Evolutionary conservation across 2,113 vertebrate genomes (phyloP).

Genomic region (Peromyscus polionotus): DNA sequence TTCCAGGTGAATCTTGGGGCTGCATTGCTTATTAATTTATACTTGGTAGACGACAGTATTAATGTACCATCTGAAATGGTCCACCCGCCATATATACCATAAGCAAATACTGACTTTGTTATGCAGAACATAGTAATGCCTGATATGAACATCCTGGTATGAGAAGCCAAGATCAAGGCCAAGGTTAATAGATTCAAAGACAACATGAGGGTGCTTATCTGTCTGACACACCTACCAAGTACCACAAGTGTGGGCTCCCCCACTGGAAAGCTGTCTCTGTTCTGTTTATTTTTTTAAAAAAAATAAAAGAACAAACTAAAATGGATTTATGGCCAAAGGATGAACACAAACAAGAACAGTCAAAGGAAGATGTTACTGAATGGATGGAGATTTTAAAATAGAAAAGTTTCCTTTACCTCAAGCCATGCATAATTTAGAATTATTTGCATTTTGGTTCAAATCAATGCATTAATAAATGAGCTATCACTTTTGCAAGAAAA

Average conservation of each 20-base stretch:
- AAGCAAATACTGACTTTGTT: neutral
- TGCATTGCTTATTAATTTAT: neutral
- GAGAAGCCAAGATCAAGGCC: neutral
- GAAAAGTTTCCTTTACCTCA: slow-evolving; percentile 30
- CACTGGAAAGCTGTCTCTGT: neutral
- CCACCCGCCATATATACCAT: neutral
- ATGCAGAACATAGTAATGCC: neutral
- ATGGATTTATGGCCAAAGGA: neutral
- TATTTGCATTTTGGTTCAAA: slow-evolving; percentile 60
- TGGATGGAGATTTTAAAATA: slow-evolving; percentile 60
- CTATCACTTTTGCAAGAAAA: neutral
- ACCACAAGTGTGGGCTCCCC: neutral
- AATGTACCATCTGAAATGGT: neutral
- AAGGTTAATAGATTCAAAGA: slow-evolving; percentile 9
- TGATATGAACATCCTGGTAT: neutral
- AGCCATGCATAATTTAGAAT: neutral
- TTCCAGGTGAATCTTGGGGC: neutral
- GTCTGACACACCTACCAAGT: neutral
- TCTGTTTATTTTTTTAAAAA: neutral
- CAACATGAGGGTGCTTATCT: fast-evolving
- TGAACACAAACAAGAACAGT: neutral
- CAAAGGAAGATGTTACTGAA: slow-evolving; percentile 28
- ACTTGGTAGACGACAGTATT: neutral
- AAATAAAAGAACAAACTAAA: neutral
- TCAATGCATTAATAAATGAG: slow-evolving; percentile 68